Conservation (phyloP, 2,888 invertebrate genomes). For the Pollenia angustigena region DNA sequence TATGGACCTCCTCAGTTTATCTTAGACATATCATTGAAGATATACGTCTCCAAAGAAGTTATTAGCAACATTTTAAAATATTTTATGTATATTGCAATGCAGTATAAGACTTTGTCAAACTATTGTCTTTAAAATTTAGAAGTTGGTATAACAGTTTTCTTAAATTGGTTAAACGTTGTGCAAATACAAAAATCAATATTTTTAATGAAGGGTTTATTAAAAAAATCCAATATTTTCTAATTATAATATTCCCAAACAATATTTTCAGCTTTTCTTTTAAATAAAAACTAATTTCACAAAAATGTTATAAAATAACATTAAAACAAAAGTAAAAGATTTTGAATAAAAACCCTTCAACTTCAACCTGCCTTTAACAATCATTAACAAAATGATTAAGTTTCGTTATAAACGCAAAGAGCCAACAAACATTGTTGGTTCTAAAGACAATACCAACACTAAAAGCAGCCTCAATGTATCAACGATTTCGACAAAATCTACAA, state of each 20-base stretch:
- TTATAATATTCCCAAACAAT: neutral
- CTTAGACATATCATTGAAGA: no score
- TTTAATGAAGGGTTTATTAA: neutral
- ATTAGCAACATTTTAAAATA: no score
- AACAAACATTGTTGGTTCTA: conserved; percentile 78
- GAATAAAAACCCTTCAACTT: neutral
- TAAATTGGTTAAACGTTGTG: neutral
- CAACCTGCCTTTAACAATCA: conserved; percentile 66
- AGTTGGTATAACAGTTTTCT: neutral
- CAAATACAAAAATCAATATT: conserved; percentile 50
- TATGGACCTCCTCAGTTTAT: no score
- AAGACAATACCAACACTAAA: conserved; percentile 32
- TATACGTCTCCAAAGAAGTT: no score
- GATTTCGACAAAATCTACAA: conserved; percentile 58
- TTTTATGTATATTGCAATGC: no score
- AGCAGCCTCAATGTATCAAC: conserved; percentile 35
- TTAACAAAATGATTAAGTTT: conserved; percentile 86
- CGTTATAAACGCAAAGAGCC: conserved; percentile 88
- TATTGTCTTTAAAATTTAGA: no score
- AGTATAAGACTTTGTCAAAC: no score
- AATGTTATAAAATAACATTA: conserved; percentile 38
- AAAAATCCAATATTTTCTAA: neutral
- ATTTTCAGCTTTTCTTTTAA: conserved; percentile 4
- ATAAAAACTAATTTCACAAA: neutral
- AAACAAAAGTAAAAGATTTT: conserved; percentile 9